A percentile compares a stretch with the other conserved stretches of the same genome.
phyloP scores from a whole-genome alignment of 2,888 invertebrate species.

The Drosophila atroscutellata region DNA sequence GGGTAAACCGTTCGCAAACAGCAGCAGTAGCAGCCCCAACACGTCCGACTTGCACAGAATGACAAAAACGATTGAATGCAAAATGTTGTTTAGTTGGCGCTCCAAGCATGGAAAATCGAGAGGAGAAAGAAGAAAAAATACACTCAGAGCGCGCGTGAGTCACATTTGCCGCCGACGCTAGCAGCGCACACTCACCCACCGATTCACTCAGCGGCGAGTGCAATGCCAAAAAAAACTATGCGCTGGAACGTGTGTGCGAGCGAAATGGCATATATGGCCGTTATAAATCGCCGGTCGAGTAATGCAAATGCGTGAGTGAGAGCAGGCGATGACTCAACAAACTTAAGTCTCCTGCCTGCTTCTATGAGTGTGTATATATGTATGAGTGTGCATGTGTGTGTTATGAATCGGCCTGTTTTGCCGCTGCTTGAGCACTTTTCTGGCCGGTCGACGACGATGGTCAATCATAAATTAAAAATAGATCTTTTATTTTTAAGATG shows the following conservation, averaged over 20 bases:
- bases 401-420: slow-evolving; percentile 68
- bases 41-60: slow-evolving; percentile 72
- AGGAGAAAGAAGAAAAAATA: slow-evolving; percentile 30
- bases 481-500: slow-evolving; percentile 56
- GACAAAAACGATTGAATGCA: slow-evolving; percentile 70
- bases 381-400: slow-evolving; percentile 39
- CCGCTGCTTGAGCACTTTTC: slow-evolving; percentile 53
- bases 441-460: slow-evolving; percentile 67
- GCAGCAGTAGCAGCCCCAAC: slow-evolving; percentile 54
- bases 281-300: slow-evolving; percentile 69
- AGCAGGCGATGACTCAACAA: slow-evolving; percentile 76
- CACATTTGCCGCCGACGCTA: slow-evolving; percentile 53
- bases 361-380: slow-evolving; percentile 35
- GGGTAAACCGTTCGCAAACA: slow-evolving; percentile 52
- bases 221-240: slow-evolving; percentile 56
- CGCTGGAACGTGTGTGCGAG: slow-evolving; percentile 63
- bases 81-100: slow-evolving; percentile 49
- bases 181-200: slow-evolving; percentile 33
- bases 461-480: slow-evolving; percentile 78
- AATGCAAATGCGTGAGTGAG: slow-evolving; percentile 80
- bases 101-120: slow-evolving; percentile 59
- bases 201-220: slow-evolving; percentile 53
- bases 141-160: slow-evolving; percentile 63
- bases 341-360: slow-evolving; percentile 46
- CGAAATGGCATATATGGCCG: slow-evolving; percentile 67